Evolutionary conservation across 2,797 vertebrate genomes (phyloP).

Genomic region (Australoheros facetus): DNA sequence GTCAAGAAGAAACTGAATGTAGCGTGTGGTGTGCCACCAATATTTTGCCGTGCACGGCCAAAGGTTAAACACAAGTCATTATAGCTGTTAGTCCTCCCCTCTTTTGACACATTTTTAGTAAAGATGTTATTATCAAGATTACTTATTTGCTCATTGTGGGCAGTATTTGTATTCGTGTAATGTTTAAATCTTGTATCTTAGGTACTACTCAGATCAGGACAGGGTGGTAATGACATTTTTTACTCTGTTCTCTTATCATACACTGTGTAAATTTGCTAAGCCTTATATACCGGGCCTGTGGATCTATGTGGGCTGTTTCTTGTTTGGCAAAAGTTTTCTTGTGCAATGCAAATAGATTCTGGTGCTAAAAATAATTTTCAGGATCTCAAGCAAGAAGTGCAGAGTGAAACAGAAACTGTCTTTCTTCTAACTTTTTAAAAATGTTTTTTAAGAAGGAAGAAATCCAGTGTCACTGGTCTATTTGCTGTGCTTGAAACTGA

Average conservation of each 20-base stretch:
- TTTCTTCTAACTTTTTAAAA: background rate
- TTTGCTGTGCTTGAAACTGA: background rate
- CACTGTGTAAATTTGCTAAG: background rate
- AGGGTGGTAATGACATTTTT: conserved; percentile 38
- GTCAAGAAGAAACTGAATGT: background rate
- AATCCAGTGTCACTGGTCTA: conserved; percentile 3
- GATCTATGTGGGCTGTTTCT: conserved; percentile 25
- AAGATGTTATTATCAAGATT: background rate
- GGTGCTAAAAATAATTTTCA: conserved; percentile 56
- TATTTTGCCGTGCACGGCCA: background rate
- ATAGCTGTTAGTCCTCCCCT: background rate
- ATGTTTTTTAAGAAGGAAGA: conserved; percentile 13
- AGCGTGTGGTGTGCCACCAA: background rate
- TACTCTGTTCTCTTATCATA: background rate
- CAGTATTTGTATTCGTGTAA: conserved; percentile 72
- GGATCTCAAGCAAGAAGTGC: background rate
- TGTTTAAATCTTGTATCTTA: conserved; percentile 63
- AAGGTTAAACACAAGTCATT: background rate
- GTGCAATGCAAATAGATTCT: conserved; percentile 39
- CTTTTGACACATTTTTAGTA: background rate
- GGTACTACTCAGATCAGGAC: conserved; percentile 63
- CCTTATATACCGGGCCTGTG: background rate
- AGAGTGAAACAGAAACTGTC: background rate
- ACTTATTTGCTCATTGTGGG: conserved; percentile 66
- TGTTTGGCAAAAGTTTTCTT: background rate